phyloP scores from a whole-genome alignment of 2,797 vertebrate species.

The Alauda arvensis region DNA sequence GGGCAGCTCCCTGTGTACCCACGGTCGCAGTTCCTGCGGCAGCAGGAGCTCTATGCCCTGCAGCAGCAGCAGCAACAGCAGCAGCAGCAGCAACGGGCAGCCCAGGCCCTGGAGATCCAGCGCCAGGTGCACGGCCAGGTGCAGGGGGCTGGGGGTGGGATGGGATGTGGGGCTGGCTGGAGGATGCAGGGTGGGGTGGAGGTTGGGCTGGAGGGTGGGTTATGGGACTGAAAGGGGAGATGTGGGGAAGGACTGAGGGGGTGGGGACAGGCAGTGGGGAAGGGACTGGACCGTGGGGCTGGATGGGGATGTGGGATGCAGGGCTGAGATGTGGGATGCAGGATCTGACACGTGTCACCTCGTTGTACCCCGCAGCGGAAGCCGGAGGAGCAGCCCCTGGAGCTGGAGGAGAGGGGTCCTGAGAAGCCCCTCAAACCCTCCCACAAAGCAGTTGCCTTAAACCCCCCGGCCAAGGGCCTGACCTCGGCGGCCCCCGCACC shows the following conservation, averaged over 20 bases:
- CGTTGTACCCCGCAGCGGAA: conserved; percentile 74
- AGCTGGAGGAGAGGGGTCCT: conserved; percentile 80
- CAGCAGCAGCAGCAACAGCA: conserved; percentile 82
- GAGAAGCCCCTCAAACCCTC: conserved; percentile 83
- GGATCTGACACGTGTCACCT: rapidly evolving
- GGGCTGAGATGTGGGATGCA: too few relatives aligned
- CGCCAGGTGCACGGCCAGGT: conserved; percentile 35
- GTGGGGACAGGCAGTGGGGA: background rate
- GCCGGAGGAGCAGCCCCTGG: conserved; percentile 79
- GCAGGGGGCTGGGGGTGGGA: background rate
- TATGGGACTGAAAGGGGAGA: background rate
- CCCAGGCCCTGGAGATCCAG: conserved; percentile 6
- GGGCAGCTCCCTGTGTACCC: conserved; percentile 86
- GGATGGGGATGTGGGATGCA: background rate
- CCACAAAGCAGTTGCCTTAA: conserved; percentile 88
- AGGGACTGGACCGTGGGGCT: background rate
- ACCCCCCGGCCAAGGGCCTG: conserved; percentile 74
- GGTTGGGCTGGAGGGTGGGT: background rate
- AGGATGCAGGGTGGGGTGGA: background rate
- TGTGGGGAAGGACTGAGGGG: background rate
- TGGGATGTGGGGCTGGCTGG: too few relatives aligned
- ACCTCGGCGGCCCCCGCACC: conserved; percentile 72
- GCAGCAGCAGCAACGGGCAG: conserved; percentile 1
- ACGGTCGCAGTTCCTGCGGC: conserved; percentile 91
- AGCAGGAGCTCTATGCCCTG: conserved; percentile 92